These are phyloP conservation scores for Limnephilus marmoratus DNA, from an alignment of 2,888 invertebrate genomes.

Conservation along the genomic window DNA sequence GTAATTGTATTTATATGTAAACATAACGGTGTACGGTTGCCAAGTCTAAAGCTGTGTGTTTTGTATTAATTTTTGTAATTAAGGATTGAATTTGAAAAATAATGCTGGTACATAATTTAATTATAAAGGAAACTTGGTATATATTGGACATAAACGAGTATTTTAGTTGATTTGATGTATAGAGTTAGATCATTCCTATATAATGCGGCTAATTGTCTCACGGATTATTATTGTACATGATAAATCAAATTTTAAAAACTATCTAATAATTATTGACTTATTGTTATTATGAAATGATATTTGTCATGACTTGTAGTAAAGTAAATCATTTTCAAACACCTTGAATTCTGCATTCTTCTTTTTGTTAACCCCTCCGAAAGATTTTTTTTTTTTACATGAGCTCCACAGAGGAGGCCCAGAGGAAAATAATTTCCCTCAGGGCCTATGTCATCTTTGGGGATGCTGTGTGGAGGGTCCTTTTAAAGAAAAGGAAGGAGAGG, in stretches of 20 bases:
- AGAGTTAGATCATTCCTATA: conserved; percentile 64
- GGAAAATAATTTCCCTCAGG: no score
- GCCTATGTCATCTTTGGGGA: no score
- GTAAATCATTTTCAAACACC: conserved; percentile 64
- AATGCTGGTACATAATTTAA: conserved; percentile 55
- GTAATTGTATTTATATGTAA: conserved; percentile 6
- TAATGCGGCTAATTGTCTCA: conserved; percentile 58
- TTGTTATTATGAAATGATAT: conserved; percentile 62
- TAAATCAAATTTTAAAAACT: conserved; percentile 57
- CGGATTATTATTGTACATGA: conserved; percentile 63
- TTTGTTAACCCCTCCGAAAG: no score
- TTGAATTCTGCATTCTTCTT: conserved; percentile 48
- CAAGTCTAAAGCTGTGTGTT: conserved; percentile 48
- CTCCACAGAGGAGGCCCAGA: no score
- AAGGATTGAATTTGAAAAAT: conserved; percentile 48
- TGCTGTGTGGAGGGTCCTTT: no score
- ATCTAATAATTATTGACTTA: conserved; percentile 60
- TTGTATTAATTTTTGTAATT: conserved; percentile 49
- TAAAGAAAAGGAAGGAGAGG: no score
- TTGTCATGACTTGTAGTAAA: conserved; percentile 64
- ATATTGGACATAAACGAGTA: conserved; percentile 58
- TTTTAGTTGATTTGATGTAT: conserved; percentile 63
- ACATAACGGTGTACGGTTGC: conserved; percentile 51
- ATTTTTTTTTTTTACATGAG: no score
- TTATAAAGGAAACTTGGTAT: conserved; percentile 57